Conservation (phyloP, 2,888 invertebrate species). For the Drosophila monieri region DNA sequence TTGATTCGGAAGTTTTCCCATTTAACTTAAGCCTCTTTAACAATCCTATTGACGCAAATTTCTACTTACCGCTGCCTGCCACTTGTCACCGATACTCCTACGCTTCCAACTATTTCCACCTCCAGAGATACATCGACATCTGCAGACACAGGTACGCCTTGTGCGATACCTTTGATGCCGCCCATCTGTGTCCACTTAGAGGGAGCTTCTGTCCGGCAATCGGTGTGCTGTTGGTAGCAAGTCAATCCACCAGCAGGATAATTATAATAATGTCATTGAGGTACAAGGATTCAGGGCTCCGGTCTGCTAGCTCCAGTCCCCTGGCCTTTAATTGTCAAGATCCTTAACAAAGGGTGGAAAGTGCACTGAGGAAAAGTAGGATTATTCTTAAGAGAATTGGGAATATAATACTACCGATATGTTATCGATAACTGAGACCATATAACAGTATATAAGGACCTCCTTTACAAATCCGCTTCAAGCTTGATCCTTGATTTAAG, state of each 20-base stretch:
- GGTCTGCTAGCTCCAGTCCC: too few species aligned
- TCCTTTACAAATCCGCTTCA: not conserved
- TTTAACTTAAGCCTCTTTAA: constrained; percentile 84
- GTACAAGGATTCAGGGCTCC: not conserved
- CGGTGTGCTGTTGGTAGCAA: not conserved
- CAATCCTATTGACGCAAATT: constrained; percentile 81
- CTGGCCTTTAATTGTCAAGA: not conserved
- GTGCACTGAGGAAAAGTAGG: not conserved
- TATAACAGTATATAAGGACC: too few species aligned
- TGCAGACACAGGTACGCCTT: not conserved
- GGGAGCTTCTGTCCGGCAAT: constrained; percentile 10
- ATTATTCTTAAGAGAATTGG: not conserved
- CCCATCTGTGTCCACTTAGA: constrained; percentile 21
- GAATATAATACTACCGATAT: too few species aligned
- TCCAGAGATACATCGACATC: too few species aligned
- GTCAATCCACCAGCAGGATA: constrained; percentile 26
- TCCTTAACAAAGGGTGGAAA: not conserved
- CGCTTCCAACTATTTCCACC: not conserved
- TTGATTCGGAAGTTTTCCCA: constrained; percentile 84
- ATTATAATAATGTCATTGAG: constrained; percentile 43
- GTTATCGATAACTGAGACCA: too few species aligned
- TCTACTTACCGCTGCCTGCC: constrained; percentile 68
- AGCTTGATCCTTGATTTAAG: too few species aligned
- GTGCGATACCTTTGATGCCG: constrained; percentile 27
- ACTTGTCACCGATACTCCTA: constrained; percentile 24